Evolutionary conservation across 1,140 invertebrate genomes (phyloP).

Genomic region (Schmidtea mediterranea): DNA sequence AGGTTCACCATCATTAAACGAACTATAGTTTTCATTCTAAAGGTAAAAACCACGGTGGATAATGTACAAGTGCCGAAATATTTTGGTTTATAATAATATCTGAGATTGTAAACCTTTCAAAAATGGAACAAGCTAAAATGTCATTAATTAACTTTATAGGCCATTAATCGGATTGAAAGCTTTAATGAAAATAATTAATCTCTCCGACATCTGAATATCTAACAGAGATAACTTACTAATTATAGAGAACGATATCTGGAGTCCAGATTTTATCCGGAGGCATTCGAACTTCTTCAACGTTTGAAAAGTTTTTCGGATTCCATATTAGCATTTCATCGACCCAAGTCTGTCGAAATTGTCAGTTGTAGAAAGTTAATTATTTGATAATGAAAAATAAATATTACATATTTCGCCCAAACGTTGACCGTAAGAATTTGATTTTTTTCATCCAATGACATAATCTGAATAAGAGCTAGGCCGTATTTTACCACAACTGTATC

Average conservation of each 20-base stretch:
- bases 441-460: conserved; percentile 31
- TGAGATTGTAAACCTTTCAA: no score
- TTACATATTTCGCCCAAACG: conserved; percentile 52
- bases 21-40: no score
- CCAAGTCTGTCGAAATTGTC: conserved; percentile 28
- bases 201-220: neutral
- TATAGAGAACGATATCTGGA: conserved; percentile 27
- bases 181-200: no score
- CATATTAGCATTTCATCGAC: conserved; percentile 24
- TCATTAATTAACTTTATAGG: no score
- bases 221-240: conserved; percentile 13
- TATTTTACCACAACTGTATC: conserved; percentile 8
- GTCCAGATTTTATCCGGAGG: conserved; percentile 25
- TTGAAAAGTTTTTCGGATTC: conserved; percentile 24
- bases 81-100: no score
- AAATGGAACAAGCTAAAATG: no score
- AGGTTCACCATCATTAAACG: no score
- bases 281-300: conserved; percentile 23
- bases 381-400: neutral
- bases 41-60: no score
- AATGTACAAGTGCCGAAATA: no score
- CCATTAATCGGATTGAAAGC: no score
- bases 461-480: conserved; percentile 10
- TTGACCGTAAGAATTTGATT: conserved; percentile 53
- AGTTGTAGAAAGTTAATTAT: no score